Evolutionary conservation across 2,888 invertebrate genomes (phyloP), one percentile per base, ranked within the genome.

Genomic region (Erebia epiphron): DNA sequence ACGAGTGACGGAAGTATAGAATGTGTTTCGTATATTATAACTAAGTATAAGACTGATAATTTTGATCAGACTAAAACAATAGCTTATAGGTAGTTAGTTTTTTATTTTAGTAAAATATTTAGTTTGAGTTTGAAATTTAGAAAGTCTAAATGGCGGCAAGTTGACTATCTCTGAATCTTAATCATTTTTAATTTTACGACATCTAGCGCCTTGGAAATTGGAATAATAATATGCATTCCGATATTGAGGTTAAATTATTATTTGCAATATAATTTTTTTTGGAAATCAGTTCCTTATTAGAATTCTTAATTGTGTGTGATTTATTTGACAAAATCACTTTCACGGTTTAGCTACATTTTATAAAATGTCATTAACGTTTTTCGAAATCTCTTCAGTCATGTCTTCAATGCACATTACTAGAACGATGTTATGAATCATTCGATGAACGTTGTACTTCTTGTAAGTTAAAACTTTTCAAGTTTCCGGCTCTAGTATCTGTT

Each of bases 1-100:
- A 76, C 76, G 75, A 61, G 60, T 58, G 52, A 76, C 77, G 76
- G 67, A 62, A 64, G 56, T 64, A 58, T 57, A 26, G n/a, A 41
- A 7, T 41, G 26, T 41, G 18, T 26, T 41, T 43, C 52, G 65
- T n/a, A 21, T 57, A 65, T 18, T 64, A 63, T 26, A 57, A 26
- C 9, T 49, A 52, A 5, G 26, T 16, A 52, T 50, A 5, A 13
- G n/a, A 10, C 16, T n/a, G 41, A 10, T 43, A 2, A 43, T 61
- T 61, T 61, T 16, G 46, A 18, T 11, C 16, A 9, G 41, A 16
- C 16, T 54, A 18, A 16, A 54, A 54, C 16, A 16, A 16, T 52
- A 16, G n/a, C n/a, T 9, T 52, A n/a, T n/a, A n/a, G n/a, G n/a
- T n/a, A n/a, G 52, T 52, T 16, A 41, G n/a, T 11, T 43, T 26